Conservation (phyloP, 2,888 invertebrate species). For the Nymphalis c-album region DNA sequence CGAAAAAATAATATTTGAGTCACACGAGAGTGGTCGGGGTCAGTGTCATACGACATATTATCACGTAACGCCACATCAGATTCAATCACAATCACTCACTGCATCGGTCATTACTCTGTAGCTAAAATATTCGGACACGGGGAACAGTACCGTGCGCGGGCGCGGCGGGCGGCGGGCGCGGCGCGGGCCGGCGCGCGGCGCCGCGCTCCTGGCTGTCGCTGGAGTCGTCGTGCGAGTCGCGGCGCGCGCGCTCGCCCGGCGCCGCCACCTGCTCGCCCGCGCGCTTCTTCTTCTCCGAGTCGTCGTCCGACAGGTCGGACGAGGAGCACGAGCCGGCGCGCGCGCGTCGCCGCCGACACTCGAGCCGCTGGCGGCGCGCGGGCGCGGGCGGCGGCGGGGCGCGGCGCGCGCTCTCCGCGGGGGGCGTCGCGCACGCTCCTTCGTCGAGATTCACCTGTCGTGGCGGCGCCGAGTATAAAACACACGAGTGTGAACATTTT, state of each 20-base stretch:
- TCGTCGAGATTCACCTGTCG: constrained; percentile 63
- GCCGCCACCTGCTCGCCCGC: constrained; percentile 84
- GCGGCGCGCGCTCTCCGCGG: constrained; percentile 48
- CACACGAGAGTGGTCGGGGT: no score
- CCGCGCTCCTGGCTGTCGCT: constrained; percentile 91
- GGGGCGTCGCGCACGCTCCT: constrained; percentile 38
- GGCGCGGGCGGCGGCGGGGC: constrained; percentile 62
- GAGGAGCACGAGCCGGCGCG: constrained; percentile 92
- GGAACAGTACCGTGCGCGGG: constrained; percentile 16
- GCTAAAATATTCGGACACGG: no score
- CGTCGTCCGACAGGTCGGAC: constrained; percentile 96
- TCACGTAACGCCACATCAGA: no score
- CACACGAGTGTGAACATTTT: no score
- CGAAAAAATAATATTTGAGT: no score
- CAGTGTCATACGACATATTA: no score
- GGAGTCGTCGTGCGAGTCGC: constrained; percentile 92
- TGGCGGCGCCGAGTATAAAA: not conserved
- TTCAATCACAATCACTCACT: no score
- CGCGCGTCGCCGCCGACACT: constrained; percentile 65
- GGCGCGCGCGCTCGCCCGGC: constrained; percentile 83
- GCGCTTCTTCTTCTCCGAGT: constrained; percentile 91
- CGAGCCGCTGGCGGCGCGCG: constrained; percentile 63
- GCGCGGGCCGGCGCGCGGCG: constrained; percentile 68
- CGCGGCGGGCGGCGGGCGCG: constrained; percentile 47
- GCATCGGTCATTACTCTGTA: no score